Evolutionary conservation across 2,113 vertebrate species (phyloP).

Genomic region (Lophotis ruficrista): DNA sequence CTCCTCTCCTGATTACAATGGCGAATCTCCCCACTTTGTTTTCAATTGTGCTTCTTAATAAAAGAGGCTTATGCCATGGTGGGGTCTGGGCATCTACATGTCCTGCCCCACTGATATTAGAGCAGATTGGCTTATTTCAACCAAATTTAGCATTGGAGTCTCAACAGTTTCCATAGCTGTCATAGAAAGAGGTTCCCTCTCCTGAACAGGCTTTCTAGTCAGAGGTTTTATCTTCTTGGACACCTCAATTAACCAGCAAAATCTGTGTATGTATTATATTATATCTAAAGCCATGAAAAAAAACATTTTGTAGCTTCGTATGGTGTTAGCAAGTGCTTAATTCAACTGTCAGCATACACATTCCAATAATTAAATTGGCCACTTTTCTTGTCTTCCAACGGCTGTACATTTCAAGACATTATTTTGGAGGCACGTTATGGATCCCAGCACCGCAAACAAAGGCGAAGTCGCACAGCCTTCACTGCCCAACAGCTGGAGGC

Average conservation of each 20-base stretch:
- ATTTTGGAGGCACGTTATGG: constrained; percentile 99
- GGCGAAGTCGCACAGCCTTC: constrained; percentile 95
- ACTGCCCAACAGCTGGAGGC: constrained; percentile 97
- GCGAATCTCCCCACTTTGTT: not conserved
- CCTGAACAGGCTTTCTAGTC: not conserved
- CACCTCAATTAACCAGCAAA: not conserved
- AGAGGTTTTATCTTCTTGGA: not conserved
- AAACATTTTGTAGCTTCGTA: rapidly evolving
- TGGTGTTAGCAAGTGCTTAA: not conserved
- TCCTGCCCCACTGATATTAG: not conserved
- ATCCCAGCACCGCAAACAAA: constrained; percentile 98
- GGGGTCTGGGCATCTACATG: rapidly evolving
- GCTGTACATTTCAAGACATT: constrained; percentile 99
- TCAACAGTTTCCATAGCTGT: not conserved
- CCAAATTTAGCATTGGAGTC: not conserved
- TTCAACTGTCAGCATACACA: constrained; percentile 14
- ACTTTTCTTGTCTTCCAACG: constrained; percentile 91
- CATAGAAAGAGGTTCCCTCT: not conserved
- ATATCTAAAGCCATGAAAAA: not conserved
- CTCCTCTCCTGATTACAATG: not conserved
- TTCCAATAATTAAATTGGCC: constrained; percentile 92
- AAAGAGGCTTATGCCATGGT: not conserved
- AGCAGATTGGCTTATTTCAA: not conserved
- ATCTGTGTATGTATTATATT: not conserved
- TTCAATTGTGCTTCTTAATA: not conserved